Conservation (phyloP, 2,797 vertebrate genomes). For the Cryptoprocta ferox region DNA sequence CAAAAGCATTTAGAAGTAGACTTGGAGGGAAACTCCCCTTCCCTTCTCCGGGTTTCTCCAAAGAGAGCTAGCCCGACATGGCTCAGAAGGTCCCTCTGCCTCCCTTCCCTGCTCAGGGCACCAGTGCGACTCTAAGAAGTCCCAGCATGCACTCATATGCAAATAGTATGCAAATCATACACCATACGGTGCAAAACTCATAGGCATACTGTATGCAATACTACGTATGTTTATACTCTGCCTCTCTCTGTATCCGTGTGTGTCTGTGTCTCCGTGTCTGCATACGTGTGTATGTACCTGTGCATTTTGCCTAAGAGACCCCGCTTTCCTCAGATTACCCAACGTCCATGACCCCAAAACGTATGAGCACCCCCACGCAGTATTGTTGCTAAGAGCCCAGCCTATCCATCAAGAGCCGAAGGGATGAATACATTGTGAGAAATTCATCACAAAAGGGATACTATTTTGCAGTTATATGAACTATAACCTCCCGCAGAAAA, state of each 20-base stretch:
- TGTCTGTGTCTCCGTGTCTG: background rate
- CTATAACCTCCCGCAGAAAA: accelerated
- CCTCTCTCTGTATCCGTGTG: background rate
- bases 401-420: accelerated
- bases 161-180: accelerated
- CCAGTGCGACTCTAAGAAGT: background rate
- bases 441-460: background rate
- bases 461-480: background rate
- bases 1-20: background rate
- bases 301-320: background rate
- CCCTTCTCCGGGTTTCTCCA: background rate
- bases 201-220: background rate
- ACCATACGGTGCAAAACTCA: background rate
- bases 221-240: accelerated
- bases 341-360: background rate
- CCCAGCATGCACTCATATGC: accelerated
- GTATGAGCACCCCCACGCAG: accelerated
- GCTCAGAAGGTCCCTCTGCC: background rate
- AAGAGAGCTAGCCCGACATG: no score
- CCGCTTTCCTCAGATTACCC: background rate
- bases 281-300: accelerated
- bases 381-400: accelerated
- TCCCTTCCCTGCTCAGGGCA: background rate
- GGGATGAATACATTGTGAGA: background rate
- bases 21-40: background rate